A percentile compares a stretch with the other conserved stretches of the same genome.
phyloP scores from a whole-genome alignment of 2,113 vertebrate species.

The Eptatretus burgeri region DNA sequence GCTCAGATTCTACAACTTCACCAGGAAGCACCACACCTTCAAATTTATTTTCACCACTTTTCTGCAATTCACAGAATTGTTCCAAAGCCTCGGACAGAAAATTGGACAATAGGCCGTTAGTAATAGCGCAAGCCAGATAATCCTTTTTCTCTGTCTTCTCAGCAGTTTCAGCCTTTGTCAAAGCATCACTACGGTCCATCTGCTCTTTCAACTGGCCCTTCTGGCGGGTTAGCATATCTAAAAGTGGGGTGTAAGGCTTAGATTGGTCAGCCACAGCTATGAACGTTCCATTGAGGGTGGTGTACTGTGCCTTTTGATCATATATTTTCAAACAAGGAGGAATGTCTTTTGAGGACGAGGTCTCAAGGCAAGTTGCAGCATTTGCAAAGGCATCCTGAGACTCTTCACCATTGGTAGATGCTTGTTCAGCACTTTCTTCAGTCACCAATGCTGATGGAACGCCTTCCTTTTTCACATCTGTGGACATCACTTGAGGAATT shows the following conservation, averaged over 20 bases:
- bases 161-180: background rate
- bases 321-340: background rate
- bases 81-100: constrained; percentile 8
- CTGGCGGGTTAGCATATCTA: constrained; percentile 29
- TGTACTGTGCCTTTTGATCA: background rate
- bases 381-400: background rate
- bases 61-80: constrained; percentile 9
- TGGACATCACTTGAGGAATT: no score
- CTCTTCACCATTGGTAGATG: background rate
- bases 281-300: no score
- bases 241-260: constrained; percentile 21
- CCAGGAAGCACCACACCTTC: background rate
- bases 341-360: background rate
- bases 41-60: constrained; percentile 9
- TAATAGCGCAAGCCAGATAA: no score
- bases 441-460: background rate
- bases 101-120: constrained; percentile 3
- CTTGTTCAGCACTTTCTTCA: background rate
- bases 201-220: constrained; percentile 20
- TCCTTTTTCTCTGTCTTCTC: constrained; percentile 14
- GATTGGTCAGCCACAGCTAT: background rate
- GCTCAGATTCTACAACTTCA: background rate
- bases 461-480: no score
- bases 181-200: background rate
- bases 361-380: background rate